Base-by-base conservation (phyloP, 2,888 invertebrate species). In the Halocaridina rubra region DNA sequence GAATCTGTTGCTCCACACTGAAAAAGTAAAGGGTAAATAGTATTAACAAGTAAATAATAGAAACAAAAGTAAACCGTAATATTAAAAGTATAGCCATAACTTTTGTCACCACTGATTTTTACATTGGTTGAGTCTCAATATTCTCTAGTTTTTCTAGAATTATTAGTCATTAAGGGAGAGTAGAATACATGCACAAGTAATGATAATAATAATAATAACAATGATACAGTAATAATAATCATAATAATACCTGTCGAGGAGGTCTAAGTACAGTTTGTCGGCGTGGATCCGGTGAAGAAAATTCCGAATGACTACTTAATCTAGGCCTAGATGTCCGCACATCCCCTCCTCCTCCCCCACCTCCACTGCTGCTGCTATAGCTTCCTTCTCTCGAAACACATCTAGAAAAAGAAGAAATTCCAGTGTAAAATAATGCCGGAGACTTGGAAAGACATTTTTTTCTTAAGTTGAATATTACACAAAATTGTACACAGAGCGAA, bases 111-210 rank as follows among this genome's bases (percentile, higher is more conserved):
- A n/a, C n/a, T n/a, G n/a, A n/a, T n/a, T n/a, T n/a, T n/a, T n/a
- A n/a, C n/a, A n/a, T n/a, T n/a, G n/a, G n/a, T n/a, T n/a, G n/a
- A n/a, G n/a, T n/a, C n/a, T n/a, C n/a, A 13, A 46, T 10, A 46
- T 10, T 46, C 46, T 10, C 13, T 46, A 46, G 46, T 82, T 92
- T 92, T 64, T 64, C 64, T 8, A 64, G 19, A 19, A 16, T 19
- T 64, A 7, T 13, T 16, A 64, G 8, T n/a, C 8, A 22, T 64
- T 8, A 13, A 10, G 13, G 64, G 22, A 71, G 19, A 29, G 32
- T 29, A 19, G 7, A 64, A 8, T 10, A 71, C 7, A 29, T 71
- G n/a, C 22, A 13, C 10, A 64, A 16, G 64, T 13, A 13, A 16
- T 64, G 22, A 64, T 7, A n/a, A 61, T 19, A 61, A 3, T 61